Percentiles rank a stretch among this genome's conserved stretches.
These are phyloP conservation scores for Sebastes minor DNA, from an alignment of 2,797 vertebrate species.

Conservation along the genomic window DNA sequence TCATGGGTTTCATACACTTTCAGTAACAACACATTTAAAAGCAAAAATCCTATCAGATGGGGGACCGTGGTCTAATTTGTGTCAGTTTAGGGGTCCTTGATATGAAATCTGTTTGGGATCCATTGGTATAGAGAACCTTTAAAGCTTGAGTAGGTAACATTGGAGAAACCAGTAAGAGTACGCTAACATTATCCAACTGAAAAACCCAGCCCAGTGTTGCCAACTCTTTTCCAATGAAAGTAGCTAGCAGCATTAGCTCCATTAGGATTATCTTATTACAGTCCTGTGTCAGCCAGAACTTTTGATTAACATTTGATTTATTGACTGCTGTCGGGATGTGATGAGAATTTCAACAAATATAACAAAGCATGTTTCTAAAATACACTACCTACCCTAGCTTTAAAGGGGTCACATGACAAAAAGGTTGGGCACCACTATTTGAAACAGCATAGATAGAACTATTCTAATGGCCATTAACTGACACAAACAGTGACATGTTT, in stretches of 20 bases:
- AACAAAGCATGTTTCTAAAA: not conserved
- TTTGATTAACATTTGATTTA: not conserved
- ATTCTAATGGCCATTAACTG: not conserved
- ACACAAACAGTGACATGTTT: not conserved
- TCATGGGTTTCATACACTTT: too few relatives aligned
- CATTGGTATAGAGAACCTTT: too few relatives aligned
- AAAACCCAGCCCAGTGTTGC: too few relatives aligned
- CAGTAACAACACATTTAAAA: too few relatives aligned
- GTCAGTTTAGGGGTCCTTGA: too few relatives aligned
- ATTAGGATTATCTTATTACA: not conserved
- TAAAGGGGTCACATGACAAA: not conserved
- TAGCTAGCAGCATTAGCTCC: not conserved
- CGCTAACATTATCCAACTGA: too few relatives aligned
- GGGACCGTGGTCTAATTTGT: too few relatives aligned
- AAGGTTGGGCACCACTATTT: not conserved
- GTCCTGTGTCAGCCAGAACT: not conserved
- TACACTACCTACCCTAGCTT: not conserved
- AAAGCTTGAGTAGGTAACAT: too few relatives aligned
- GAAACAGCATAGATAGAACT: not conserved
- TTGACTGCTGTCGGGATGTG: not conserved
- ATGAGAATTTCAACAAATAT: not conserved
- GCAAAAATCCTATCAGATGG: too few relatives aligned
- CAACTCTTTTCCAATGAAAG: not conserved
- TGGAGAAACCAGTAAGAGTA: too few relatives aligned
- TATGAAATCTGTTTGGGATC: accelerated